A percentile compares a stretch with the other conserved stretches of the same genome.
phyloP scores from a whole-genome alignment of 2,888 invertebrate genomes.

The Papilio protenor region DNA sequence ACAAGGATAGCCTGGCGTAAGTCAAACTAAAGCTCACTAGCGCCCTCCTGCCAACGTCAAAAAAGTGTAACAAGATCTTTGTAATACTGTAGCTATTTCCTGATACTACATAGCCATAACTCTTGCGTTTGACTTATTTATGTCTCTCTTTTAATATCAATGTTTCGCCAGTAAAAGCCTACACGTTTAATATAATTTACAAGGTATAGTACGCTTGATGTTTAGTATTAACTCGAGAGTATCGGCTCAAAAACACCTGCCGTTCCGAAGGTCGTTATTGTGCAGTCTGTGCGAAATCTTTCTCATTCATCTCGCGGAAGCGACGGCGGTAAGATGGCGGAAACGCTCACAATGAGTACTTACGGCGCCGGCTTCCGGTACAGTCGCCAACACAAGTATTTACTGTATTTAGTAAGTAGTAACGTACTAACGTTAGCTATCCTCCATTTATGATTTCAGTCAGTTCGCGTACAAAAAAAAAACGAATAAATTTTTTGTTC shows the following conservation, averaged over 20 bases:
- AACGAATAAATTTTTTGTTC: too few species aligned
- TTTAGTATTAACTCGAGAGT: conserved; percentile 20
- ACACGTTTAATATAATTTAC: not conserved
- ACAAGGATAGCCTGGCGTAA: too few species aligned
- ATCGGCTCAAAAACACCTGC: conserved; percentile 37
- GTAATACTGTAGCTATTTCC: too few species aligned
- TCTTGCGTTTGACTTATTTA: too few species aligned
- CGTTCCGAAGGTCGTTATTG: conserved; percentile 29
- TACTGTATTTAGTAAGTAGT: not conserved
- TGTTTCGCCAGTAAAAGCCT: not conserved
- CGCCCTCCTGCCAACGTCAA: too few species aligned
- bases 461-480: too few species aligned
- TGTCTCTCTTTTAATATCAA: not conserved
- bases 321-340: conserved; percentile 64
- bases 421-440: not conserved
- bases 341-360: conserved; percentile 75
- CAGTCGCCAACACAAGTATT: conserved; percentile 52
- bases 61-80: too few species aligned
- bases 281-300: conserved; percentile 46
- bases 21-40: too few species aligned
- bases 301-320: conserved; percentile 64
- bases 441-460: too few species aligned
- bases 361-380: conserved; percentile 73
- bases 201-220: not conserved
- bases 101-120: too few species aligned